Conservation (phyloP, 1,140 invertebrate species). For the Drosophila tsacasi region DNA sequence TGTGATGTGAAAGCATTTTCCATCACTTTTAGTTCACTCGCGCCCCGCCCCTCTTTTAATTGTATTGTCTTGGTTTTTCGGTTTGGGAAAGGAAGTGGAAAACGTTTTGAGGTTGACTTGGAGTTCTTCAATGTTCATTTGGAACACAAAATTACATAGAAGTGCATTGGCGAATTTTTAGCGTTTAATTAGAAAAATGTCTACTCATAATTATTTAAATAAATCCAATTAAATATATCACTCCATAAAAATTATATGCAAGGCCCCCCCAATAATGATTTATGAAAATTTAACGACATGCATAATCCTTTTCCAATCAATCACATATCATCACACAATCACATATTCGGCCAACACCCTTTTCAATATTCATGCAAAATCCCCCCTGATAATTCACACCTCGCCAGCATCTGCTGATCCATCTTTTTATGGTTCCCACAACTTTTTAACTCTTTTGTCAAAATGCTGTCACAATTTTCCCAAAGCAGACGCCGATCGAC, state of each 20-base stretch:
- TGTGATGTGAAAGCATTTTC: conserved; percentile 67
- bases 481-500: conserved; percentile 48
- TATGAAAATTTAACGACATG: conserved; percentile 7
- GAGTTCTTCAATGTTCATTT: conserved; percentile 5
- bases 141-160: background rate
- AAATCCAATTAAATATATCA: background rate
- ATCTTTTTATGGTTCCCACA: conserved; percentile 60
- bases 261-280: background rate
- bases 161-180: too few relatives aligned
- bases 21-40: conserved; percentile 21
- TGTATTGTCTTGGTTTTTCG: conserved; percentile 51
- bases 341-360: background rate
- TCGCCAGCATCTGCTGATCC: conserved; percentile 53
- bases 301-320: conserved; percentile 14
- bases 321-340: too few relatives aligned
- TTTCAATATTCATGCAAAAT: conserved; percentile 5
- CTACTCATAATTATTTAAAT: background rate
- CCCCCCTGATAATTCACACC: conserved; percentile 61
- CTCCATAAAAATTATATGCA: background rate
- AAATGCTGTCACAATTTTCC: conserved; percentile 71
- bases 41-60: conserved; percentile 50
- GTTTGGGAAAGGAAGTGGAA: conserved; percentile 24
- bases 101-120: background rate
- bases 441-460: conserved; percentile 83
- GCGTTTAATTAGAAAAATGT: background rate